A percentile compares a stretch with the other conserved stretches of the same genome.
phyloP scores from a whole-genome alignment of 2,888 invertebrate genomes.

The Synanthedon vespiformis region DNA sequence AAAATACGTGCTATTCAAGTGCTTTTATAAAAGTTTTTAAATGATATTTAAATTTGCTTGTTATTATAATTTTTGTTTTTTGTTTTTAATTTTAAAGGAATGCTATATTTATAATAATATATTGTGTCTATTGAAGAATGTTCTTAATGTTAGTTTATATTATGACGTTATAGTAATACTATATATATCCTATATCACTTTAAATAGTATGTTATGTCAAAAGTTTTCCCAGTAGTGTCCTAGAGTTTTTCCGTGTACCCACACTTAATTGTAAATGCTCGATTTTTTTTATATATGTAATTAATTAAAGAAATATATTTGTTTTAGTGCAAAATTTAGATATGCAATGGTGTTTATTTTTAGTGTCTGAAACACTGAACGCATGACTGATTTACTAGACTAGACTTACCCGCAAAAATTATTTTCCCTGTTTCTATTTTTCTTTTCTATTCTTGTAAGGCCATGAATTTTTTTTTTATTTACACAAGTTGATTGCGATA shows the following conservation, averaged over 20 bases:
- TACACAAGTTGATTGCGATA: background rate
- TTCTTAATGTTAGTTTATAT: constrained; percentile 10
- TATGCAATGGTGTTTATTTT: background rate
- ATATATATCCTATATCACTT: constrained; percentile 7
- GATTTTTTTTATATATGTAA: background rate
- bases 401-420: no score
- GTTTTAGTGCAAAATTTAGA: background rate
- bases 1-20: constrained; percentile 58
- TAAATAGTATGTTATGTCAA: constrained; percentile 7
- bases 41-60: constrained; percentile 69
- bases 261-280: background rate
- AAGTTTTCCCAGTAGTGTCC: constrained; percentile 14
- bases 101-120: constrained; percentile 23
- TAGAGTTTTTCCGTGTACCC: background rate
- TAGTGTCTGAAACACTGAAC: background rate
- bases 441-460: no score
- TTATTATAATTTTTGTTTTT: constrained; percentile 31
- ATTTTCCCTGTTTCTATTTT: no score
- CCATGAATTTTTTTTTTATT: background rate
- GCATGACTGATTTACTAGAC: background rate
- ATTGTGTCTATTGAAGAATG: constrained; percentile 21
- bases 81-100: constrained; percentile 27
- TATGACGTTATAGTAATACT: constrained; percentile 7
- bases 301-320: background rate
- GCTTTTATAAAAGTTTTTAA: constrained; percentile 58